Percentiles rank a stretch among this genome's conserved stretches.
Conservation (phyloP, 2,113 vertebrate genomes). For the Psettodes erumei region DNA sequence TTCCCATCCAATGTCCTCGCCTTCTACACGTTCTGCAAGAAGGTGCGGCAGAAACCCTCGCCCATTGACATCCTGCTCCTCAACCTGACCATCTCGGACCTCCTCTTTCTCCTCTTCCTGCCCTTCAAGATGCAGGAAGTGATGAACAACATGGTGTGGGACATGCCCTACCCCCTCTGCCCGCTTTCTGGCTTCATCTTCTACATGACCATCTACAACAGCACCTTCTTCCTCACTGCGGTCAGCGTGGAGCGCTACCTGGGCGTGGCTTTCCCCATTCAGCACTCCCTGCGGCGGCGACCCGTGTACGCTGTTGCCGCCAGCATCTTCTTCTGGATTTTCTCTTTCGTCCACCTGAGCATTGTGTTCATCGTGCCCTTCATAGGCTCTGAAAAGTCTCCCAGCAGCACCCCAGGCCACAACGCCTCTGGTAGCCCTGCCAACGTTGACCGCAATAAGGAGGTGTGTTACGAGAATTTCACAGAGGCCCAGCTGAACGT, state of each 20-base stretch:
- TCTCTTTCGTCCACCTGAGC: slow-evolving; percentile 84
- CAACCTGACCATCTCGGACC: slow-evolving; percentile 89
- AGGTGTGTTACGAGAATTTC: slow-evolving; percentile 86
- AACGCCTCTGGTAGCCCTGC: background rate
- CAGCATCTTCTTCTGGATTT: slow-evolving; percentile 85
- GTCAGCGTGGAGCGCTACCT: slow-evolving; percentile 91
- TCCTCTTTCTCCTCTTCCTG: slow-evolving; percentile 89
- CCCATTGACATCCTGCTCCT: slow-evolving; percentile 90
- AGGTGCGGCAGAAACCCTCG: slow-evolving; percentile 81
- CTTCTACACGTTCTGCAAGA: slow-evolving; percentile 84
- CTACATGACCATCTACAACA: slow-evolving; percentile 92
- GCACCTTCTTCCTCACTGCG: slow-evolving; percentile 87
- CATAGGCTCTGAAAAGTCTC: background rate
- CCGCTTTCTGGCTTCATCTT: slow-evolving; percentile 86
- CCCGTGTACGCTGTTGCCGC: slow-evolving; percentile 77
- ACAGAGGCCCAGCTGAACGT: slow-evolving; percentile 74
- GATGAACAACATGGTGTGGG: slow-evolving; percentile 77
- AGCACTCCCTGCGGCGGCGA: slow-evolving; percentile 81
- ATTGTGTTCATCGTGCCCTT: slow-evolving; percentile 84
- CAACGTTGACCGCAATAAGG: accelerated
- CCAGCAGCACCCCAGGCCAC: background rate
- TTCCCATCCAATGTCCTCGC: slow-evolving; percentile 88
- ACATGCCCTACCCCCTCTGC: slow-evolving; percentile 81
- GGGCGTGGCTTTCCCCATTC: slow-evolving; percentile 89
- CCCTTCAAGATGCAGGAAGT: slow-evolving; percentile 90